phyloP scores from a whole-genome alignment of 2,797 vertebrate genomes.

The Aplochiton taeniatus region DNA sequence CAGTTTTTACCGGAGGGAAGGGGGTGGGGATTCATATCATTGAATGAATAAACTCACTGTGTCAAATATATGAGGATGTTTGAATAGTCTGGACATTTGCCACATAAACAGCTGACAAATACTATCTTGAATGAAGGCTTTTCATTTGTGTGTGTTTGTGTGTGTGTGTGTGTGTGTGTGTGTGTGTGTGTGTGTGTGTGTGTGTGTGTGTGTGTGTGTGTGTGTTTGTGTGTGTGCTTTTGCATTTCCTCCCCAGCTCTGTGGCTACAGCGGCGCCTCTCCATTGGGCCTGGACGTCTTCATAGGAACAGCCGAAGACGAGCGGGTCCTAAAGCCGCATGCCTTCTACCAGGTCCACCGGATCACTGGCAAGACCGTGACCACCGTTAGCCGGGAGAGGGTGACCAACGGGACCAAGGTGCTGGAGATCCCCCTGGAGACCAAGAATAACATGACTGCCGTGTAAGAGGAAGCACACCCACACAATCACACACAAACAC shows the following conservation, averaged over 20 bases:
- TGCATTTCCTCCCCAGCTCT: constrained; percentile 75
- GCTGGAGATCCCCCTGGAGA: constrained; percentile 94
- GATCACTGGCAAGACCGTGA: constrained; percentile 97
- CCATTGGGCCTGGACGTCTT: constrained; percentile 96
- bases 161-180: neutral
- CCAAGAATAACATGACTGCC: constrained; percentile 98
- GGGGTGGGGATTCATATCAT: no score
- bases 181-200: neutral
- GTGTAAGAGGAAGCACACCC: constrained; percentile 68
- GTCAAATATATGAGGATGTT: no score
- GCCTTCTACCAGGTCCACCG: constrained; percentile 99
- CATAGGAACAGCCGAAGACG: constrained; percentile 91
- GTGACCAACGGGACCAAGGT: constrained; percentile 92
- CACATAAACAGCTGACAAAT: no score
- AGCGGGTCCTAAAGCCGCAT: constrained; percentile 95
- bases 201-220: neutral
- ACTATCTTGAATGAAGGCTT: no score
- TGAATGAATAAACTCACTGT: no score
- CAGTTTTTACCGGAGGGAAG: no score
- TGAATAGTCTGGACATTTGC: no score
- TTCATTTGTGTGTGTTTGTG: constrained; percentile 2
- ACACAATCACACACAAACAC: no score
- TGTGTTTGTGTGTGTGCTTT: neutral
- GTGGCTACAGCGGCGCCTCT: constrained; percentile 94
- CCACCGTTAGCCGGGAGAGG: constrained; percentile 97